Evolutionary conservation across 2,797 vertebrate genomes (phyloP), one percentile per base, ranked within the genome.

Genomic region (Clarias pachynema): DNA sequence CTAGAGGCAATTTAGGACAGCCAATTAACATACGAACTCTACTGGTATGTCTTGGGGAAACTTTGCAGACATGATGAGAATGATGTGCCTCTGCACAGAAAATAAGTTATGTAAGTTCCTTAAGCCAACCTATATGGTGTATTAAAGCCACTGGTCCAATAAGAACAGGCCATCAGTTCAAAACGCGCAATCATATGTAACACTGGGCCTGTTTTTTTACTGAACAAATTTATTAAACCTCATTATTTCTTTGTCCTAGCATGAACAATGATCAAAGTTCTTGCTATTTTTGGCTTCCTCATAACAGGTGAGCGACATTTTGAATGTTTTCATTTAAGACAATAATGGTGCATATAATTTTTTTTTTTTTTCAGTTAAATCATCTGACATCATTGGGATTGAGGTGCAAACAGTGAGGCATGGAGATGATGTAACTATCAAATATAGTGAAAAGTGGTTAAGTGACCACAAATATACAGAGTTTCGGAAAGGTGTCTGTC

Each of bases 231-330:
- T 16, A 68, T 53, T 53, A 56, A 6, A 53, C 44, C 1, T 69
- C 24, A 57, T 12, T n/a, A 34, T 37, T 10, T 69, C 80, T n/a
- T 68, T 31, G 2, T 31, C 29, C 59, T 20, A 60, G 18, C 24
- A 62, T 37, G 34, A 83, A 63, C 69, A 63, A 83, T 83, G 69
- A 44, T 83, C 34, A 62, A 4, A 10, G 7, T 31, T 5, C 34
- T 73, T 62, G 34, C 24, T 9, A 20, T 68, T 9, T 82, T 73
- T 72, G 68, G 34, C 8, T 56, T 83, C 24, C 49, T 83, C 44
- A 10, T 83, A 44, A 62, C 57, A 29, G 37, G 81, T 83, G 81
- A 83, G 81, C 63, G 31, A 37, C 9, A 59, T 60, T 59, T 72
- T 20, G 22, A n/a, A 14, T 49, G n/a, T 53, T 44, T 15, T 1